Base-by-base conservation (phyloP, 2,797 vertebrate species). In the Myotis planiceps region DNA sequence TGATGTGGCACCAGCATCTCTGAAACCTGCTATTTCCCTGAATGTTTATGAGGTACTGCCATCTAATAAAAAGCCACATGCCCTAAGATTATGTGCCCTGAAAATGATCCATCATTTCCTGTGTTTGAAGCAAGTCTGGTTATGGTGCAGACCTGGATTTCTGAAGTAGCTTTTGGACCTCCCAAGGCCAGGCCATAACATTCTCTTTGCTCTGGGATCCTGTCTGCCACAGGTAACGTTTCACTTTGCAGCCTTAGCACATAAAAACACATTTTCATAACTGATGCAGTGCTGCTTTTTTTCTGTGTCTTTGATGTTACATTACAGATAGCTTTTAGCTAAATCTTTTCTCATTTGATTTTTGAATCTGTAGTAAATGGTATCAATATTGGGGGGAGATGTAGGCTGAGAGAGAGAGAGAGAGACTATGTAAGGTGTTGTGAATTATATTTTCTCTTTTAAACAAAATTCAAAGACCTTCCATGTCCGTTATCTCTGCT, bases 381-480 rank as follows among this genome's bases (percentile, higher is more conserved):
- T 19, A 21, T 2, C 58, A 60, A 51, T 83, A 92, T 79, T 53
- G 66, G 32, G 34, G 39, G 71, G 25, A n/a, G 39, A 2, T 34
- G 8, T 13, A 6, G 29, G 42, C 32, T 6, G 60, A 37, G 45
- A 45, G 49, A 25, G n/a, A 68, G 49, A 2, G 9, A 55, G 45
- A n/a, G 5, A 21, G 3, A 49, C 6, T 58, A 19, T 63, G 16
- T 39, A 74, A 86, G 21, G 12, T 75, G 21, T 42, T 71, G 3
- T 39, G 79, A 83, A 81, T 39, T 71, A 10, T 32, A n/a, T 69
- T 96, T 97, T 18, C 1, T 80, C 27, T 90, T 88, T 76, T 51
- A 80, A 94, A 68, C 8, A 76, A 72, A 92, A 78, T 87, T 84
- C n/a, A 88, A 51, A 71, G 71, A 29, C 2, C 13, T 45, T 91